Conservation (phyloP, 2,113 vertebrate species). For the Eurypyga helias region DNA sequence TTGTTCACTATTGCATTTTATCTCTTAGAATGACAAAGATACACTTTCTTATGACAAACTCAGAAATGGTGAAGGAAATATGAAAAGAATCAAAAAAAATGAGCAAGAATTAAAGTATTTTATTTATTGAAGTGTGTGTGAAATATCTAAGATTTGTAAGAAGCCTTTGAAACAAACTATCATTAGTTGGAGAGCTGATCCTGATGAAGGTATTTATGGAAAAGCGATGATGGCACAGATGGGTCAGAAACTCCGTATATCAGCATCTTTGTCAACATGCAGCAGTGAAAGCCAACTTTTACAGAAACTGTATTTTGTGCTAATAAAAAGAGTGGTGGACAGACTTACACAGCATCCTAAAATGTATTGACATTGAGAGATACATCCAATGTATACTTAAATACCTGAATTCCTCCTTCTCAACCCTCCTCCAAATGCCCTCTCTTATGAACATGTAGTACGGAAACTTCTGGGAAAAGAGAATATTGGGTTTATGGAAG, state of each 20-base stretch:
- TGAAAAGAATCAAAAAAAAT: background rate
- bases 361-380: background rate
- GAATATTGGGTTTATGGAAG: background rate
- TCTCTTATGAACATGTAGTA: background rate
- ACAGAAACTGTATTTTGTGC: background rate
- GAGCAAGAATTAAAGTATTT: rapidly evolving
- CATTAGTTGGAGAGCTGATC: background rate
- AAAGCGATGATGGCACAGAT: rapidly evolving
- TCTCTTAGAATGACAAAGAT: background rate
- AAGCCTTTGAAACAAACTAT: background rate
- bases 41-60: background rate
- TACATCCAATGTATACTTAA: too few relatives aligned
- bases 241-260: background rate
- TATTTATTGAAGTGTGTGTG: background rate
- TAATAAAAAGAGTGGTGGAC: background rate
- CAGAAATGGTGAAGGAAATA: background rate
- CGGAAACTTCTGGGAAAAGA: background rate
- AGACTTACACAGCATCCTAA: background rate
- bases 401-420: background rate
- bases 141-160: background rate
- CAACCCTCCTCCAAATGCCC: background rate
- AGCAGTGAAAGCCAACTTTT: background rate
- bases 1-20: background rate
- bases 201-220: background rate
- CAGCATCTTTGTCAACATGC: background rate